Base-by-base conservation (phyloP, 2,113 vertebrate genomes). In the Boleophthalmus pectinirostris region DNA sequence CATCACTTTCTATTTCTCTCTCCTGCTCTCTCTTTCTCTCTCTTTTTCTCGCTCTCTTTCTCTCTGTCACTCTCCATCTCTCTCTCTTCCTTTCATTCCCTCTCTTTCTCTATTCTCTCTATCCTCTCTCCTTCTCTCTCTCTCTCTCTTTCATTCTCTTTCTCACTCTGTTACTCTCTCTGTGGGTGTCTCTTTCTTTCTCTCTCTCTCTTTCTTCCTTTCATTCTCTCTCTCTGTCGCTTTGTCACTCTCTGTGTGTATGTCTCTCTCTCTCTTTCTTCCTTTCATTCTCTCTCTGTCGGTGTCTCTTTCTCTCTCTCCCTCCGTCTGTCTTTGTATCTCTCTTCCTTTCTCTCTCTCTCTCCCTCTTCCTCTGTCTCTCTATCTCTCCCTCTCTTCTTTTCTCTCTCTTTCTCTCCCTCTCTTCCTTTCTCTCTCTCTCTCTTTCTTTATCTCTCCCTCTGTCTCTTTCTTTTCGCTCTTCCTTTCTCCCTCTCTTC, bases 181-280 rank as follows among this genome's bases (percentile, higher is more conserved):
- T 25, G 20, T 54, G n/a, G n/a, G n/a, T n/a, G n/a, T 82, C 4
- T 4, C 2, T 29, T 83, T 56, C 92, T 90, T 84, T 85, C 90
- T 18, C 18, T 49, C 47, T 49, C 15, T 5, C 49, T 51, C 49
- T 15, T 6, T 16, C 15, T 5, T 16, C n/a, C 51, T n/a, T 3
- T 8, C 51, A 92, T 89, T 85, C 82, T 82, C 81, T 46, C 92
- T 90, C 84, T 84, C 90, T 57, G 5, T 58, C 56, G n/a, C n/a
- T n/a, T n/a, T n/a, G n/a, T n/a, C n/a, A n/a, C n/a, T 25, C 12
- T 58, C 3, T 25, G 20, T 54, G n/a, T n/a, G n/a, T n/a, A n/a
- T n/a, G n/a, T 86, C 9, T 10, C 54, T 92, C 90, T 85, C 5
- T 38, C 0, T 38, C 35, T 29, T 83, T 56, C 92, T 90, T n/a